Base-by-base conservation (phyloP, 2,888 invertebrate genomes). In the Ochlodes sylvanus region DNA sequence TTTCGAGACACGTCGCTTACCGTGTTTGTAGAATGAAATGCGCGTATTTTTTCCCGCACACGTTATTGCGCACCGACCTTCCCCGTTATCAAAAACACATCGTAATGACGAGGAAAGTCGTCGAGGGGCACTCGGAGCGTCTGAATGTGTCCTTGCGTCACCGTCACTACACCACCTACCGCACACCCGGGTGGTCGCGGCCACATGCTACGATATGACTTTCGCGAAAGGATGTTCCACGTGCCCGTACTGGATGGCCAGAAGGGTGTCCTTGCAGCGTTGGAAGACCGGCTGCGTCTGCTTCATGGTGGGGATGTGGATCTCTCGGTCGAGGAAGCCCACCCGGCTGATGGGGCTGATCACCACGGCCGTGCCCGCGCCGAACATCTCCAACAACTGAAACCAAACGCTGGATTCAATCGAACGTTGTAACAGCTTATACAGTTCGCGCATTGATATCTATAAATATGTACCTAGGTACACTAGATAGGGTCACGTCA, bases 341-440 rank as follows among this genome's bases (percentile, higher is more conserved):
- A 99, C 97, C 71, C 95, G 94, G 68, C 97, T 96, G 66, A 99
- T 96, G 0, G 99, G 99, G 79, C 97, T 98, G 17, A 99, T 97
- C 58, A 99, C 95, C 77, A 98, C 98, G 0, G 99, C 99, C 27
- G 99, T 99, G 67, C 99, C 99, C n/a, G 98, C 95, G 69, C 99
- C 99, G 88, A 99, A 99, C 87, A 99, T 94, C 91, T 99, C 99
- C 75, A 98, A 86, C 74, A 99, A 88, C 99, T 99, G 92, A 0
- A 21, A 54, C 5, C 47, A 47, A 47, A 47, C 47, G 47, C 0
- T 47, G 38, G 38, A 27, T 5, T 27, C 27, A 27, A 27, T 27
- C 27, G 27, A 27, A 2, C 5, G 12, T 38, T 38, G 38, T 38
- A 38, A 38, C 38, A 38, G 10, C 10, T 38, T 38, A 12, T 34